phyloP scores from a whole-genome alignment of 2,113 vertebrate genomes.

The Penelope pileata region DNA sequence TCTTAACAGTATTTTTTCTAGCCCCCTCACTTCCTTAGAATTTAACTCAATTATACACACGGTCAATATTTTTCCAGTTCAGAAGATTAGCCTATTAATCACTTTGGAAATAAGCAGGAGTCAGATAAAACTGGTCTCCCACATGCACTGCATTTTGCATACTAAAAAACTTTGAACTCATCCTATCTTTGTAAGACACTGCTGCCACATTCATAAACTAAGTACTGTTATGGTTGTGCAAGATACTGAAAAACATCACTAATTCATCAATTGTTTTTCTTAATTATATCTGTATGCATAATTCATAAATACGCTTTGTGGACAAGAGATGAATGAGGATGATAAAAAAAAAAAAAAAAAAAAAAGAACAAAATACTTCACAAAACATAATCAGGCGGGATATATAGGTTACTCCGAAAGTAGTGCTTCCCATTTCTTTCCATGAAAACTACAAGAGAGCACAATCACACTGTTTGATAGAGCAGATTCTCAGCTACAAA shows the following conservation, averaged over 20 bases:
- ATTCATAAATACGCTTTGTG: constrained; percentile 68
- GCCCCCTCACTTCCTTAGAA: not conserved
- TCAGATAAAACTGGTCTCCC: constrained; percentile 1
- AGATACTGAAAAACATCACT: constrained; percentile 62
- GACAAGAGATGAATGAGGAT: constrained; percentile 43
- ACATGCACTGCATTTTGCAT: not conserved
- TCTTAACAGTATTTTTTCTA: not conserved
- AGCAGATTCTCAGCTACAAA: too few relatives aligned
- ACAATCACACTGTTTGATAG: too few relatives aligned
- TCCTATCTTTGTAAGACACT: constrained; percentile 40
- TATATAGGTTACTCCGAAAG: constrained; percentile 61
- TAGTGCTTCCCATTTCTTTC: too few relatives aligned
- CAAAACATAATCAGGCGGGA: constrained; percentile 69
- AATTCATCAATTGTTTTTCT: constrained; percentile 68
- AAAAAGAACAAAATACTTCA: constrained; percentile 62
- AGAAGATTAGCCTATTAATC: not conserved
- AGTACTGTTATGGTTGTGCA: constrained; percentile 13
- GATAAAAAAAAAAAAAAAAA: constrained; percentile 60
- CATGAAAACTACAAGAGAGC: too few relatives aligned
- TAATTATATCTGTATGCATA: constrained; percentile 72
- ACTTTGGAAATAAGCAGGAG: not conserved
- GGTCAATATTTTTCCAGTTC: not conserved
- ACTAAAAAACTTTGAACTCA: constrained; percentile 32
- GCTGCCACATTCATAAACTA: constrained; percentile 41
- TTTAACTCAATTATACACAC: not conserved